Conservation (phyloP, 1,140 invertebrate species). For the Stenopsyche tienmushanensis region DNA sequence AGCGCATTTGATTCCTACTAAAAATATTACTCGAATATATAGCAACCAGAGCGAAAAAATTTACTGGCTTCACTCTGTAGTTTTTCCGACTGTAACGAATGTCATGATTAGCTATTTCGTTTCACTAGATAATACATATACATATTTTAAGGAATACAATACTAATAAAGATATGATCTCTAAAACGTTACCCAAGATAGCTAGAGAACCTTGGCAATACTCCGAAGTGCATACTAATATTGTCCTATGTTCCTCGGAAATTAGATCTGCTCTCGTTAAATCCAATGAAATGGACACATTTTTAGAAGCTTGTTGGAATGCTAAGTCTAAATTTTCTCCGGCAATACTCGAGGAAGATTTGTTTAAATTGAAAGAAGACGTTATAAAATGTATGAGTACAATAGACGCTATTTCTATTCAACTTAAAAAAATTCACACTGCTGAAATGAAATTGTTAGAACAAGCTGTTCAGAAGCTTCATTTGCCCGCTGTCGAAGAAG, state of each 20-base stretch:
- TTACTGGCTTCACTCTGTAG: conserved; percentile 48
- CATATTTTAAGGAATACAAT: conserved; percentile 16
- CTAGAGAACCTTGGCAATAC: conserved; percentile 29
- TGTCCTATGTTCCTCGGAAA: conserved; percentile 11
- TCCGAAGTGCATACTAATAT: conserved; percentile 29
- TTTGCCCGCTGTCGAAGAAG: conserved; percentile 32
- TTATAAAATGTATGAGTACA: conserved; percentile 25
- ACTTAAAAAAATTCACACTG: conserved; percentile 28
- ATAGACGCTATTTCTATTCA: conserved; percentile 23
- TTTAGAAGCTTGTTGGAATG: conserved; percentile 32
- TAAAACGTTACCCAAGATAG: conserved; percentile 19
- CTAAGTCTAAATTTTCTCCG: conserved; percentile 37
- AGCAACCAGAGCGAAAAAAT: conserved; percentile 50
- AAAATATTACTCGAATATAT: conserved; percentile 37
- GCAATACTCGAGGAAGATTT: conserved; percentile 30
- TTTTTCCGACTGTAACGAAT: conserved; percentile 43
- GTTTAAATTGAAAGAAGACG: conserved; percentile 18
- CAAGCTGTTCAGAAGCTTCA: conserved; percentile 29
- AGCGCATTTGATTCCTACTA: conserved; percentile 45
- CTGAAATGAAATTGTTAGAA: conserved; percentile 36
- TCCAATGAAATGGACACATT: conserved; percentile 33
- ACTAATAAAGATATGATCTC: conserved; percentile 1
- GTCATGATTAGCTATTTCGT: neutral
- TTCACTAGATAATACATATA: conserved; percentile 19
- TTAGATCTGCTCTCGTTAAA: conserved; percentile 16